phyloP scores from a whole-genome alignment of 2,797 vertebrate species.

The Tamandua tetradactyla region DNA sequence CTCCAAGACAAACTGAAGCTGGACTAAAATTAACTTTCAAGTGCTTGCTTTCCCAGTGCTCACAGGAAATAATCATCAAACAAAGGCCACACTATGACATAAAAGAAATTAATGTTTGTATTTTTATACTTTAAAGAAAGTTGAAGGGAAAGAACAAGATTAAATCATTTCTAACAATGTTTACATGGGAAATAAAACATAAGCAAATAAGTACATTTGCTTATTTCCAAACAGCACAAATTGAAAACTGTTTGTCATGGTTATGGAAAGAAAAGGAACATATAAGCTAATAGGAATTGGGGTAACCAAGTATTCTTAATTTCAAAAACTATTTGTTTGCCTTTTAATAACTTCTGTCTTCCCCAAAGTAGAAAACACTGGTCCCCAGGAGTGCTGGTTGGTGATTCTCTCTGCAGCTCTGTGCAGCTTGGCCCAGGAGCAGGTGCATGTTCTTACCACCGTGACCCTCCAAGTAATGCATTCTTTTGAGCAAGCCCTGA shows the following conservation, averaged over 20 bases:
- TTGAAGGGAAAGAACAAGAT: neutral
- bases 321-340: neutral
- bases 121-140: neutral
- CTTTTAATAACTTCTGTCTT: neutral
- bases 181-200: neutral
- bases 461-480: neutral
- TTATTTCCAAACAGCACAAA: neutral
- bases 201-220: fast-evolving
- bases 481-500: slow-evolving; percentile 25
- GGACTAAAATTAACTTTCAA: neutral
- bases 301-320: neutral
- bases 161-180: neutral
- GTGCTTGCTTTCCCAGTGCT: neutral
- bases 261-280: neutral
- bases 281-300: neutral
- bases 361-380: neutral
- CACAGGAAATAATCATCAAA: neutral
- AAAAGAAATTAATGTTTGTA: neutral
- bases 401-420: neutral
- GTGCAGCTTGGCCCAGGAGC: neutral
- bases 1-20: neutral
- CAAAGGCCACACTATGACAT: neutral
- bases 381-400: neutral
- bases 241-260: neutral
- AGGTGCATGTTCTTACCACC: neutral